Percentiles rank a stretch among this genome's conserved stretches.
phyloP scores from a whole-genome alignment of 2,888 invertebrate genomes.

The Platerodrilus igneus region DNA sequence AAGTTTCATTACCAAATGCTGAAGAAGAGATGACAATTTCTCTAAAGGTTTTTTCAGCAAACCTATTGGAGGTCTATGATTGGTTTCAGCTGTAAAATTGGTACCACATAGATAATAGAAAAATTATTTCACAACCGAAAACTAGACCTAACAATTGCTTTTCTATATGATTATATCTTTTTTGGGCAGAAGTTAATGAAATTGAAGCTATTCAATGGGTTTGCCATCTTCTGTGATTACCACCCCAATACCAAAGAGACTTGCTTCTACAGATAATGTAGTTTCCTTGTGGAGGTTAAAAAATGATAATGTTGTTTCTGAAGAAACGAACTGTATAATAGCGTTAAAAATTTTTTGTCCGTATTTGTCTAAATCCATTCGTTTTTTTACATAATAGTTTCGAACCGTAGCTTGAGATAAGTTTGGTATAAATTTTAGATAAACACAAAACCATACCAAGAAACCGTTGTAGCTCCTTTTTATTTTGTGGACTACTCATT shows the following conservation, averaged over 20 bases:
- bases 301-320: neutral
- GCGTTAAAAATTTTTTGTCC: too few species aligned
- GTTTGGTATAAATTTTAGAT: constrained; percentile 5
- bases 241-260: neutral
- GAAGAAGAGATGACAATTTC: neutral
- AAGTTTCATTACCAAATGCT: neutral
- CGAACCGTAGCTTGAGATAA: neutral
- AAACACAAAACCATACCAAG: constrained; percentile 7
- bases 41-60: neutral
- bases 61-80: constrained; percentile 2
- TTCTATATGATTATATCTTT: neutral
- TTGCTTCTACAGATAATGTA: constrained; percentile 2
- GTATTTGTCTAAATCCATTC: too few species aligned
- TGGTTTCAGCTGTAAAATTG: constrained; percentile 1
- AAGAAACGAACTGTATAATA: neutral
- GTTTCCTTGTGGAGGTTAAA: neutral
- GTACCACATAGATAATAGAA: constrained; percentile 1
- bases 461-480: constrained; percentile 4
- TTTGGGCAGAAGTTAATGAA: neutral
- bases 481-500: constrained; percentile 3
- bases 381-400: too few species aligned
- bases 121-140: constrained; percentile 6
- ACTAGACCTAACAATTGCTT: neutral
- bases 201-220: neutral
- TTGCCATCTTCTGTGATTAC: neutral